Base-by-base conservation (phyloP, 2,888 invertebrate genomes). In the Coelopa pilipes region DNA sequence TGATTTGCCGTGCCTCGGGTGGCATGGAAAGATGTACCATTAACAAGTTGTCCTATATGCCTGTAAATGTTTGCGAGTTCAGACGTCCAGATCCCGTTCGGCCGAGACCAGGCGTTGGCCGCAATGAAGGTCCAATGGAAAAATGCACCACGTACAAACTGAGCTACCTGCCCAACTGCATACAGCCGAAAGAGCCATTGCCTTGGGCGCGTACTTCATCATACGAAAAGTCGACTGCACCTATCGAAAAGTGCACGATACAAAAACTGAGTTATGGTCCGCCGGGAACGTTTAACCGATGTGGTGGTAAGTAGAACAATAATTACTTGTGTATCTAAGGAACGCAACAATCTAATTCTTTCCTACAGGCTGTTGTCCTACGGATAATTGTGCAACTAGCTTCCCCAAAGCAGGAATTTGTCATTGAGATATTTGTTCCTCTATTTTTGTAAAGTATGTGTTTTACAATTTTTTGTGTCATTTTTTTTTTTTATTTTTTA, bases 251-350 rank as follows among this genome's bases (percentile, higher is more conserved):
- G 73, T 84, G 91, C 74, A 92, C 92, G 0, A 89, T 92, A 45
- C 92, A 92, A 81, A 90, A 90, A 60, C 86, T 92, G 84, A 92
- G 92, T 67, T 92, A 90, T 80, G 86, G 90, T 76, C 87, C 90
- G 71, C 91, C 92, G 0, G 90, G 89, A 1, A 88, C 88, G 74
- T 87, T 87, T 78, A 80, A 80, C 24, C 81, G 85, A 67, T 85
- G 85, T 77, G 82, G 83, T 59, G 82, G 86, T 85, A 69, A 79
- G 82, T 76, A 10, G 21, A 34, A 19, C 19, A n/a, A 55, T n/a
- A 53, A 11, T 1, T 3, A 24, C 55, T 21, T 67, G 7, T 55
- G 11, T 34, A 46, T 71, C 24, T 12, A 24, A 50, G 50, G 9
- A 19, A 0, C n/a, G 3, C 49, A 57, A 17, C 1, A 21, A 1